Conservation (phyloP, 2,888 invertebrate genomes). For the Clivina fossor region DNA sequence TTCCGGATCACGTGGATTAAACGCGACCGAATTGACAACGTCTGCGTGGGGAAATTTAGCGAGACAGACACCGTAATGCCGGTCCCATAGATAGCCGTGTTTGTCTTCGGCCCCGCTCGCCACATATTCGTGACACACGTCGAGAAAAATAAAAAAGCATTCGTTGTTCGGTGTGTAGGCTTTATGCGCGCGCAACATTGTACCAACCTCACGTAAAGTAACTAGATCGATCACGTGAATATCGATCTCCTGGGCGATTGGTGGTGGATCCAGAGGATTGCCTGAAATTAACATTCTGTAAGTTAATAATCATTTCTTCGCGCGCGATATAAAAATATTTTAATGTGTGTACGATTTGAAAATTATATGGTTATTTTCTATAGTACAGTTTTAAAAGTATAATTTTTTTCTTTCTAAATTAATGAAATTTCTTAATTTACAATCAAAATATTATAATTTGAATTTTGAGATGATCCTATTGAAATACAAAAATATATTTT, state of each 20-base stretch:
- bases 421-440: too few relatives aligned
- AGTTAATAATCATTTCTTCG: too few relatives aligned
- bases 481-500: too few relatives aligned
- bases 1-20: conserved; percentile 77
- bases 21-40: conserved; percentile 84
- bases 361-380: too few relatives aligned
- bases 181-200: conserved; percentile 75
- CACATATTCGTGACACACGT: conserved; percentile 79
- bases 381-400: too few relatives aligned
- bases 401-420: too few relatives aligned
- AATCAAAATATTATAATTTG: too few relatives aligned
- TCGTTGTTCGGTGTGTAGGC: conserved; percentile 83
- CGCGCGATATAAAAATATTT: too few relatives aligned
- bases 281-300: too few relatives aligned
- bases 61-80: conserved; percentile 78
- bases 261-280: conserved; percentile 77
- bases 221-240: conserved; percentile 83
- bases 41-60: conserved; percentile 74
- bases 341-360: too few relatives aligned
- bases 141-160: conserved; percentile 84
- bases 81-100: conserved; percentile 82
- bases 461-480: too few relatives aligned
- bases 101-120: conserved; percentile 85
- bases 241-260: conserved; percentile 84
- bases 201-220: conserved; percentile 73